phyloP scores from a whole-genome alignment of 1,140 invertebrate genomes.

The Drosophila pachea region DNA sequence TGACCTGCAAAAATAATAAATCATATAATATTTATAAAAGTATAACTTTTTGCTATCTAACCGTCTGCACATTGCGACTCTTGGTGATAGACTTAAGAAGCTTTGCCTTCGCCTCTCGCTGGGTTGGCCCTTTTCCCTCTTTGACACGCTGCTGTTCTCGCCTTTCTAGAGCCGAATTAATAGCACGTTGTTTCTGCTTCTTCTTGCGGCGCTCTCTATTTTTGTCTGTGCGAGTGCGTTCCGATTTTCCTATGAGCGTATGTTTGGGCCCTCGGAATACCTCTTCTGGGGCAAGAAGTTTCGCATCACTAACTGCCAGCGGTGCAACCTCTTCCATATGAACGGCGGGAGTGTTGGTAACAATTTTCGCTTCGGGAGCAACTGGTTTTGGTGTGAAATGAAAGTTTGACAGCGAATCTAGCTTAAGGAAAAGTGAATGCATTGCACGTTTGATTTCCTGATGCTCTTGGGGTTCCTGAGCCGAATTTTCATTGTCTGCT shows the following conservation, averaged over 20 bases:
- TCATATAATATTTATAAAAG: conserved; percentile 3
- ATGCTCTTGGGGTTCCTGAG: conserved; percentile 86
- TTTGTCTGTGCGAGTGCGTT: conserved; percentile 91
- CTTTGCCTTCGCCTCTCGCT: conserved; percentile 81
- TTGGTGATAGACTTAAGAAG: conserved; percentile 83
- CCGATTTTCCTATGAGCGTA: conserved; percentile 88
- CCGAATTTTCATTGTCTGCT: conserved; percentile 80
- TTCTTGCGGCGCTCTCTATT: conserved; percentile 93
- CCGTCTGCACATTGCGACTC: conserved; percentile 83
- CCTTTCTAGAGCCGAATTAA: conserved; percentile 81
- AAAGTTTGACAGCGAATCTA: conserved; percentile 96
- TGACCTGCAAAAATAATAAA: conserved; percentile 77
- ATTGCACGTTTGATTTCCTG: conserved; percentile 88
- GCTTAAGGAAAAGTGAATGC: conserved; percentile 89
- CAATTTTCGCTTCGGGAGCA: conserved; percentile 92
- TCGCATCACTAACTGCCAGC: conserved; percentile 89
- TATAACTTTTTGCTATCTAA: conserved; percentile 33
- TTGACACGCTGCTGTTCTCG: conserved; percentile 78
- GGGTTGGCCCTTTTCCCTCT: conserved; percentile 80
- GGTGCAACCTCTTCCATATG: conserved; percentile 98
- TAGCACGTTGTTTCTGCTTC: conserved; percentile 86
- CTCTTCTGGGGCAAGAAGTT: conserved; percentile 96
- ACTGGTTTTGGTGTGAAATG: conserved; percentile 94
- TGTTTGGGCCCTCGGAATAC: conserved; percentile 89
- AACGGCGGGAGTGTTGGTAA: conserved; percentile 94